Percentiles rank a stretch among this genome's conserved stretches.
These are phyloP conservation scores for Saccostrea echinata DNA, from an alignment of 1,140 invertebrate species.

Conservation along the genomic window DNA sequence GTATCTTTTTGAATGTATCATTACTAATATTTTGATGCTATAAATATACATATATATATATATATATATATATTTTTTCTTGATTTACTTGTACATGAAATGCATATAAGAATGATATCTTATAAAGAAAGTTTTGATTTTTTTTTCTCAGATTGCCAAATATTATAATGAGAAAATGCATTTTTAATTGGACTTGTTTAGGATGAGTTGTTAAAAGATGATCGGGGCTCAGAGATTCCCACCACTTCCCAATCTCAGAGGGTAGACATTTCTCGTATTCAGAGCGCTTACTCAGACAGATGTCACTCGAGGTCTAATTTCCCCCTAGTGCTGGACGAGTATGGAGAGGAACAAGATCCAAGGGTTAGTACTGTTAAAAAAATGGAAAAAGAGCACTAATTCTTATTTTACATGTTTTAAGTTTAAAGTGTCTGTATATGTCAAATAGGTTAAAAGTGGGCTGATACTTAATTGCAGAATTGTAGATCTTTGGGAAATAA, in stretches of 20 bases:
- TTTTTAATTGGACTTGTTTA: background rate
- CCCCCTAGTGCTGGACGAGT: constrained; percentile 67
- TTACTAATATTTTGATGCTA: background rate
- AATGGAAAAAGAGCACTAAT: no score
- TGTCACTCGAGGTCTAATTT: constrained; percentile 64
- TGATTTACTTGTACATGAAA: background rate
- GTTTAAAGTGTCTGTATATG: no score
- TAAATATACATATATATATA: background rate
- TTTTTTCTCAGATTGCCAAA: background rate
- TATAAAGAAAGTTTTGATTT: background rate
- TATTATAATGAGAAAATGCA: background rate
- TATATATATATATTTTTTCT: background rate
- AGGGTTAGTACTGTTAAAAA: constrained; percentile 61
- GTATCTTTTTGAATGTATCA: background rate
- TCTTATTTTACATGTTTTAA: no score
- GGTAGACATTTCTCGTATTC: constrained; percentile 47
- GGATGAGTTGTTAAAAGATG: constrained; percentile 3
- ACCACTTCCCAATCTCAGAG: constrained; percentile 42
- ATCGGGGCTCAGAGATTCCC: constrained; percentile 10
- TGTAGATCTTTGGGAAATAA: background rate
- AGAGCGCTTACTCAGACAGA: constrained; percentile 54
- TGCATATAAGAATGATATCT: background rate
- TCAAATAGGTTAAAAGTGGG: no score
- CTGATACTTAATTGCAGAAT: background rate
- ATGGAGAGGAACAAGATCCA: constrained; percentile 64